Evolutionary conservation across 2,797 vertebrate genomes (phyloP).

Genomic region (Microctenopoma steveboyesi): DNA sequence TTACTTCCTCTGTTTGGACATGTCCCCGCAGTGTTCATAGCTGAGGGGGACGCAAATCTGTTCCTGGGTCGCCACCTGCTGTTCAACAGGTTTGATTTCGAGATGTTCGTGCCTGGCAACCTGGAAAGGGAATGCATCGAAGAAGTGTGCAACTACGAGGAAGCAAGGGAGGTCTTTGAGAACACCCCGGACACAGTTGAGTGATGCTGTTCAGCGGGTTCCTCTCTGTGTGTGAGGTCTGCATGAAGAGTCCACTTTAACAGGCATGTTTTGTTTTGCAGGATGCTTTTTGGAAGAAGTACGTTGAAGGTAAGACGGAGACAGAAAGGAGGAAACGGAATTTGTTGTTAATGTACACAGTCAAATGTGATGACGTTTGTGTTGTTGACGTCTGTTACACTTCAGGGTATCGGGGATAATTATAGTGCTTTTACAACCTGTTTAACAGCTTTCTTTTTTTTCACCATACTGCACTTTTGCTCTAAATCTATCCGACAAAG

Average conservation of each 20-base stretch:
- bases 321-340: too few relatives aligned
- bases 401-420: background rate
- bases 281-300: constrained; percentile 90
- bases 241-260: background rate
- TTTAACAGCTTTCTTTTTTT: constrained; percentile 25
- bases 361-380: background rate
- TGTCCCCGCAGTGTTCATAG: constrained; percentile 85
- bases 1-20: background rate
- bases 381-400: background rate
- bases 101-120: constrained; percentile 90
- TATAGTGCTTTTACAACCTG: constrained; percentile 41
- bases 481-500: background rate
- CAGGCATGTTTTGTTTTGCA: constrained; percentile 67
- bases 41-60: constrained; percentile 85
- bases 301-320: constrained; percentile 78
- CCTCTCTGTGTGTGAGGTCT: background rate
- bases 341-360: background rate
- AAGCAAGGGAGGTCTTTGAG: constrained; percentile 93
- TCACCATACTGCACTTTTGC: background rate
- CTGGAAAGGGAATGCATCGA: constrained; percentile 94
- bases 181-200: constrained; percentile 87
- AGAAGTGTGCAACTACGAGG: constrained; percentile 93
- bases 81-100: constrained; percentile 94
- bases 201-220: constrained; percentile 39
- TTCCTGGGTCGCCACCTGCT: constrained; percentile 91